Base-by-base conservation (phyloP, 2,113 vertebrate species). In the Grallaria varia region DNA sequence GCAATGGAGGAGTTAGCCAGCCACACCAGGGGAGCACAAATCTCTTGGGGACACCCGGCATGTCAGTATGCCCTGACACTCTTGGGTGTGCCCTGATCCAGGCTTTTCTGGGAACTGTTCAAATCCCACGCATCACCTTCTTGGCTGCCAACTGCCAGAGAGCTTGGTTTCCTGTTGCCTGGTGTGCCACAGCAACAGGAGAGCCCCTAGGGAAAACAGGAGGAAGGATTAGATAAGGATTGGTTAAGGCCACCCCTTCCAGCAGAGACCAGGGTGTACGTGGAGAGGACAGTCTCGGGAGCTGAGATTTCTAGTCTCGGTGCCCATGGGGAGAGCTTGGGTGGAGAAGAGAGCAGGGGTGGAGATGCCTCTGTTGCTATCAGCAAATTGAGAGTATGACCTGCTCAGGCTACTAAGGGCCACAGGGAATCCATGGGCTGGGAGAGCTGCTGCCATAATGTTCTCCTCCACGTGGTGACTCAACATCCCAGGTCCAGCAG, bases 191-290 rank as follows among this genome's bases (percentile, higher is more conserved):
- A 17, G 68, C 5, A 6, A 63, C 63, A 33, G 15, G 27, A 25
- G 50, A 82, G 8, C 58, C 22, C 73, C 35, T 15, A 50, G 50
- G 8, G 24, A 35, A 47, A 55, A n/a, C 9, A 9, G 12, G 49
- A 64, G 40, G 63, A 74, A 88, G 37, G 71, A 75, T n/a, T 40
- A 42, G 24, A 49, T 73, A n/a, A 27, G 40, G 24, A 10, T 10
- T 39, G 56, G 33, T 44, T 86, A 83, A 83, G 64, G 77, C 33
- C 49, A 55, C 4, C 19, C 16, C 10, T 84, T 40, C 39, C 4
- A 2, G 35, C 2, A 6, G 16, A 28, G 37, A 42, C 30, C 9
- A 13, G 33, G 24, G 4, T 2, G 0, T 44, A 6, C 0, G 0
- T 49, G 53, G 53, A 42, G 84, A 81, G 31, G 50, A 39, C 37